Evolutionary conservation across 2,113 vertebrate genomes (phyloP).

Genomic region (Phaethornis superciliosus): DNA sequence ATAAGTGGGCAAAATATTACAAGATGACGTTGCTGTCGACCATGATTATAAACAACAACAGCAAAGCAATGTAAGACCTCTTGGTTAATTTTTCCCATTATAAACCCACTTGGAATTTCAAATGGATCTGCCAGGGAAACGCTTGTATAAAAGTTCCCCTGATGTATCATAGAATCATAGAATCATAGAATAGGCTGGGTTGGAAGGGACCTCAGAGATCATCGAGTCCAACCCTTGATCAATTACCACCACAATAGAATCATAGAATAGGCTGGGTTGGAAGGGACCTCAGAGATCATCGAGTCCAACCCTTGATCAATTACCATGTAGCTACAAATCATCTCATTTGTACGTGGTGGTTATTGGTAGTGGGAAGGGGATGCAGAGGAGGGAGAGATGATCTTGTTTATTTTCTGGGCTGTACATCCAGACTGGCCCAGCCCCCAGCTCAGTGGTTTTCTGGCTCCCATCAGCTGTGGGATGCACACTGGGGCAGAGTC

Average conservation of each 20-base stretch:
- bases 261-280: too few species aligned
- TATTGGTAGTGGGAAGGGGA: not conserved
- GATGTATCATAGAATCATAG: too few species aligned
- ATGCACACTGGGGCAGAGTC: not conserved
- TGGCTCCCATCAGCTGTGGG: not conserved
- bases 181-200: too few species aligned
- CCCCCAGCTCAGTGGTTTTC: rapidly evolving
- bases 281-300: too few species aligned
- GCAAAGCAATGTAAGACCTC: slow-evolving; percentile 14
- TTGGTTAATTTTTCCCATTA: slow-evolving; percentile 45
- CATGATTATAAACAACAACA: slow-evolving; percentile 50
- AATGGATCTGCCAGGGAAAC: not conserved
- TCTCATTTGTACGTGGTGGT: not conserved
- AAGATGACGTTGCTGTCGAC: slow-evolving; percentile 29
- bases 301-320: too few species aligned
- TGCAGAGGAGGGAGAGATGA: not conserved
- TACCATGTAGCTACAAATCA: not conserved
- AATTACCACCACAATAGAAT: too few species aligned
- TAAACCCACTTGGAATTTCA: slow-evolving; percentile 42
- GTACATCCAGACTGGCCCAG: not conserved
- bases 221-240: too few species aligned
- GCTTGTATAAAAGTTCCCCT: not conserved
- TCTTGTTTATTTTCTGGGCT: not conserved
- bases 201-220: too few species aligned
- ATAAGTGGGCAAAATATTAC: slow-evolving; percentile 47